Conservation (phyloP, 2,113 vertebrate species). For the Falcunculus frontatus region DNA sequence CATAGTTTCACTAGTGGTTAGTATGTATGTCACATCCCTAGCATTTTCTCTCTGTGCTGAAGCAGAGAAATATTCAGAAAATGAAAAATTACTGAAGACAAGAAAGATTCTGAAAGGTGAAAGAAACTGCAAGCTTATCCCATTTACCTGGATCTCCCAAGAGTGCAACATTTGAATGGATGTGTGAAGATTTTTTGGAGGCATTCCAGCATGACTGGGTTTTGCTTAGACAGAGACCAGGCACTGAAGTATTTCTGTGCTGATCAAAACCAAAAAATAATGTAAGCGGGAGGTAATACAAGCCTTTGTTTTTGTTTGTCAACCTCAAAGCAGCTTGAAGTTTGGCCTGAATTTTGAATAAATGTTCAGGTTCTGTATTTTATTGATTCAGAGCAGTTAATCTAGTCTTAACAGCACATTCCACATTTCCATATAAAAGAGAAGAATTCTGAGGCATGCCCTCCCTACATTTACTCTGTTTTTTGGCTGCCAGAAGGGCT, state of each 20-base stretch:
- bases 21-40: background rate
- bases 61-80: constrained; percentile 10
- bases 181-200: background rate
- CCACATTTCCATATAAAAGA: constrained; percentile 36
- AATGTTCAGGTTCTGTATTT: background rate
- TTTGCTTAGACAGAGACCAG: background rate
- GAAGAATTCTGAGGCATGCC: background rate
- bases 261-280: background rate
- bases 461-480: background rate
- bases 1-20: background rate
- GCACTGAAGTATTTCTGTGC: background rate
- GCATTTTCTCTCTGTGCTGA: background rate
- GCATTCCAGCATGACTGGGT: background rate
- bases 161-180: background rate
- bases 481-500: background rate
- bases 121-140: background rate
- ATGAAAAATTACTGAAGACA: constrained; percentile 33
- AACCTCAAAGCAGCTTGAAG: background rate
- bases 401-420: background rate
- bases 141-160: background rate
- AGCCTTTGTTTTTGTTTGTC: background rate
- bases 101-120: constrained; percentile 6
- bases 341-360: constrained; percentile 10
- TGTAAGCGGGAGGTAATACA: background rate
- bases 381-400: constrained; percentile 36